phyloP scores from a whole-genome alignment of 2,888 invertebrate species.

The Xylocampa areola region DNA sequence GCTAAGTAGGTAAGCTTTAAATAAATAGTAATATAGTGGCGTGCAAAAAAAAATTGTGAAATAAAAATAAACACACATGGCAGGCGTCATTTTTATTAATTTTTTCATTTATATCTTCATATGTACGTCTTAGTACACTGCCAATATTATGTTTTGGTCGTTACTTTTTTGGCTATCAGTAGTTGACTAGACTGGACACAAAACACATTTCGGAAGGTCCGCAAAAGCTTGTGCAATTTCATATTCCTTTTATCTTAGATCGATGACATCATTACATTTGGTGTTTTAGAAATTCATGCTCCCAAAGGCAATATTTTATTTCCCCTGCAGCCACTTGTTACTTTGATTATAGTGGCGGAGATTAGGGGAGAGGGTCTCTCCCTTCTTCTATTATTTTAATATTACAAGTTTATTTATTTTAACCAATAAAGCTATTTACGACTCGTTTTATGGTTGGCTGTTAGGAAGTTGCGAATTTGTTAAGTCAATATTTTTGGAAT shows the following conservation, averaged over 20 bases:
- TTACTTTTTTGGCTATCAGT: no score
- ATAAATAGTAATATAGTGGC: no score
- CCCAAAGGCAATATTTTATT: conserved; percentile 25
- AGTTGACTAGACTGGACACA: no score
- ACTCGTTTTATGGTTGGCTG: neutral
- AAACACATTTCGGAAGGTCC: neutral
- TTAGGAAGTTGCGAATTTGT: conserved; percentile 4
- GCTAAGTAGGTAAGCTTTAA: no score
- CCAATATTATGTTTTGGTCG: no score
- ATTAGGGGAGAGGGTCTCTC: conserved; percentile 32
- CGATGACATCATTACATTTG: conserved; percentile 24
- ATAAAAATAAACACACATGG: no score
- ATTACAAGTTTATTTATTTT: conserved; percentile 23
- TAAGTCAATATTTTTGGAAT: neutral
- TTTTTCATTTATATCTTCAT: no score
- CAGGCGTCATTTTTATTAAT: no score
- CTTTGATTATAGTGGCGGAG: conserved; percentile 41
- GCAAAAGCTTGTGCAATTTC: conserved; percentile 1
- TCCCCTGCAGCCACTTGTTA: conserved; percentile 50
- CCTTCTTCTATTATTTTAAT: conserved; percentile 27
- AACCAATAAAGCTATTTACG: conserved; percentile 1
- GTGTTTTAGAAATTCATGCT: conserved; percentile 30
- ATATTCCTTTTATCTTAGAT: conserved; percentile 9
- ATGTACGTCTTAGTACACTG: no score
- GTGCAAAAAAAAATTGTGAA: no score